Evolutionary conservation across 2,797 vertebrate genomes (phyloP), one percentile per base, ranked within the genome.

Genomic region (Aldrovandia affinis): DNA sequence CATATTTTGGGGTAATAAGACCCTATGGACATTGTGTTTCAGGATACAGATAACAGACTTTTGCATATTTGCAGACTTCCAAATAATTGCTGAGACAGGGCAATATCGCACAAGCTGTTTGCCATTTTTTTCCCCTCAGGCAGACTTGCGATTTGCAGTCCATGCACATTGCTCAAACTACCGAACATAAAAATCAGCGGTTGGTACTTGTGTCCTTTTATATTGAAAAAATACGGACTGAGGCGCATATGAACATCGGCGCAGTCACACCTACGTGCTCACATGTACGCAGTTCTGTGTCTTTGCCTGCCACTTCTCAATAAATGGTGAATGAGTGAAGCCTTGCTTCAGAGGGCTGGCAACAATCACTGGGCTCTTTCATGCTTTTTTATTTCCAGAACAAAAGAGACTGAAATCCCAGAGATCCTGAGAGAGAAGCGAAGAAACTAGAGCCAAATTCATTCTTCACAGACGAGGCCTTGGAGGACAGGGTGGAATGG

Each of bases 401-500:
- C 73, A 44, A 77, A 77, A 77, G 73, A 20, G 39, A 47, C 73
- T 77, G 68, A 73, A 44, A 77, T 77, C 73, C 73, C 73, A 77
- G 39, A 44, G 42, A 44, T 77, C 73, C 73, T 77, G 39, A 47
- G 73, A n/a, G 39, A 77, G 36, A 25, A 77, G 73, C 39, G 73
- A 22, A 42, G 73, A 47, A 39, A 77, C 42, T 77, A 25, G 39
- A 77, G 73, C 73, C 42, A 47, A 77, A n/a, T 44, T 77, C 73
- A 77, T 44, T 44, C 30, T n/a, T 5, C 1, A 77, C 42, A 44
- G 73, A 73, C 14, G 68, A 33, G 15, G 15, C 68, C 28, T 68
- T 30, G 63, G 63, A 68, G 63, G 28, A 30, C 30, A 33, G 63
- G 30, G 63, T 30, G 33, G 63, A 33, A 68, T n/a, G n/a, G n/a